A percentile compares a stretch with the other conserved stretches of the same genome.
Evolutionary conservation across 2,888 invertebrate species (phyloP).

Genomic region (Brachyopa scutellaris): DNA sequence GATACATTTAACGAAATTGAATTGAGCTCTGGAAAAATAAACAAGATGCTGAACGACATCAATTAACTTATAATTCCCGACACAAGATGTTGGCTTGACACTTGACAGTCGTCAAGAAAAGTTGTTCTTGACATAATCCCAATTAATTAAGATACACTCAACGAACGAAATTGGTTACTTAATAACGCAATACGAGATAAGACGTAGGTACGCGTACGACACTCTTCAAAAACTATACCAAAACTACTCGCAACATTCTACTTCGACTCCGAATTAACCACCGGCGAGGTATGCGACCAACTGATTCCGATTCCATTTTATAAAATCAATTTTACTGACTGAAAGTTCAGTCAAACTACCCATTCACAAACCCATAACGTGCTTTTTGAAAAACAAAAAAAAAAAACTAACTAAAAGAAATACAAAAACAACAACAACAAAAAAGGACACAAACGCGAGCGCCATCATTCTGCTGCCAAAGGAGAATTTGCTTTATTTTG

Average conservation of each 20-base stretch:
- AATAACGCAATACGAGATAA: too few species aligned
- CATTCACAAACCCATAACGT: conserved; percentile 35
- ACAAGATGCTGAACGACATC: too few species aligned
- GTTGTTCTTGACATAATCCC: too few species aligned
- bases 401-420: conserved; percentile 8
- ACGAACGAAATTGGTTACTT: too few species aligned
- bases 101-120: too few species aligned
- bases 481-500: conserved; percentile 56
- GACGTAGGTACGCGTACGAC: too few species aligned
- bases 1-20: conserved; percentile 34
- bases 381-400: conserved; percentile 35
- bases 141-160: too few species aligned
- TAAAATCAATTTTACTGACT: conserved; percentile 70
- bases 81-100: too few species aligned
- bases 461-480: conserved; percentile 61
- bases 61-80: too few species aligned
- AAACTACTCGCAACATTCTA: too few species aligned
- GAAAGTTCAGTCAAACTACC: conserved; percentile 69
- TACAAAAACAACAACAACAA: conserved; percentile 33
- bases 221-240: too few species aligned
- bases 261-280: conserved; percentile 59
- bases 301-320: conserved; percentile 65
- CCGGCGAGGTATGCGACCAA: conserved; percentile 66
- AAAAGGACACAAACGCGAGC: conserved; percentile 30
- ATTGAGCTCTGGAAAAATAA: not conserved